These are phyloP conservation scores for Drosophila seclusa DNA, from an alignment of 2,888 invertebrate genomes.

Conservation along the genomic window DNA sequence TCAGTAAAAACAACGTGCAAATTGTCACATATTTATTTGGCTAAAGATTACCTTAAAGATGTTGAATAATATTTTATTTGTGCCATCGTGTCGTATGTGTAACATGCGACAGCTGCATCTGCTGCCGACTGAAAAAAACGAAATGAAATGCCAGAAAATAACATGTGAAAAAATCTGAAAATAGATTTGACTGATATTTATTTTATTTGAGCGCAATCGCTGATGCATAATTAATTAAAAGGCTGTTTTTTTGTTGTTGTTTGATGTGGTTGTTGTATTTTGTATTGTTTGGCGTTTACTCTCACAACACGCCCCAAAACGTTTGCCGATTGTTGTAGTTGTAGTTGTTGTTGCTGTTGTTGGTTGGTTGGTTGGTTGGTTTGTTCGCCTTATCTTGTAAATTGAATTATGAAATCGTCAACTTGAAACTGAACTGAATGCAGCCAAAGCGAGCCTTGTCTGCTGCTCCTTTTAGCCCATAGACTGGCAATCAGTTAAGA, in stretches of 20 bases:
- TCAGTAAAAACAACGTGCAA: background rate
- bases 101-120: constrained; percentile 33
- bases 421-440: constrained; percentile 80
- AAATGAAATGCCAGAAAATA: constrained; percentile 15
- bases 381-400: constrained; percentile 80
- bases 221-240: constrained; percentile 83
- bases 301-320: constrained; percentile 73
- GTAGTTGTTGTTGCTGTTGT: constrained; percentile 35
- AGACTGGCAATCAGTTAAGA: constrained; percentile 77
- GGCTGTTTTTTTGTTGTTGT: constrained; percentile 45
- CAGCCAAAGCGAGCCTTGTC: constrained; percentile 44
- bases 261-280: constrained; percentile 24
- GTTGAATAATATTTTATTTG: constrained; percentile 7
- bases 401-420: constrained; percentile 84
- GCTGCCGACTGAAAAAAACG: constrained; percentile 15
- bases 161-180: constrained; percentile 35
- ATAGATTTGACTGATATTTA: constrained; percentile 61
- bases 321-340: constrained; percentile 28
- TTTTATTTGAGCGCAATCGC: constrained; percentile 79
- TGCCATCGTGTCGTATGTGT: constrained; percentile 56
- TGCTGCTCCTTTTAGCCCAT: constrained; percentile 78
- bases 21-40: background rate
- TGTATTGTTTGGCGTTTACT: constrained; percentile 47
- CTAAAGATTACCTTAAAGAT: background rate
- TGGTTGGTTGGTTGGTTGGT: constrained; percentile 50